Evolutionary conservation across 2,113 vertebrate genomes (phyloP).

Genomic region (Columba livia): DNA sequence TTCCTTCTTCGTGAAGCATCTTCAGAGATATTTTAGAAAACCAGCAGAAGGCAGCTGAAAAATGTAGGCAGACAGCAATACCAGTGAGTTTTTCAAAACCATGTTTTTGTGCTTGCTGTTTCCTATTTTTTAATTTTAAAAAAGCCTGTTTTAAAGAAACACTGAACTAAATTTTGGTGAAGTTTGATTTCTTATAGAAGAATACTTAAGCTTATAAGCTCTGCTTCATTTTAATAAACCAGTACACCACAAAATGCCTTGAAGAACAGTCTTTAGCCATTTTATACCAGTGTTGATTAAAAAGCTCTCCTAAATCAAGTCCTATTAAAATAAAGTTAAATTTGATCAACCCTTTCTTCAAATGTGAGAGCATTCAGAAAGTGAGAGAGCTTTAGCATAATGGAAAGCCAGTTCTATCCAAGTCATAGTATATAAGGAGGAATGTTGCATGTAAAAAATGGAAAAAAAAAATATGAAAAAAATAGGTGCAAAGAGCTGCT

Average conservation of each 20-base stretch:
- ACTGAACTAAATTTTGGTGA: neutral
- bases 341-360: conserved; percentile 17
- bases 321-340: neutral
- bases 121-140: neutral
- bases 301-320: conserved; percentile 4
- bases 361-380: conserved; percentile 2
- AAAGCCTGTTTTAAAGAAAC: neutral
- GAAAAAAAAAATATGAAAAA: conserved; percentile 25
- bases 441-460: conserved; percentile 7
- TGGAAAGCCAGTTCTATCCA: neutral
- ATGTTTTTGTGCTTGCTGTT: neutral
- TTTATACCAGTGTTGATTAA: neutral
- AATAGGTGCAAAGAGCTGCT: conserved; percentile 22
- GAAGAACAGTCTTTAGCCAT: neutral
- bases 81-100: neutral
- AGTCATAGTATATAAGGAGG: neutral
- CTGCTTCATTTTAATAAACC: neutral
- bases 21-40: neutral
- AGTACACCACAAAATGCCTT: neutral
- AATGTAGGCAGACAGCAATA: neutral
- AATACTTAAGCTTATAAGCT: neutral
- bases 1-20: neutral
- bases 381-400: neutral
- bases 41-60: neutral
- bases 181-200: neutral